A percentile compares a stretch with the other conserved stretches of the same genome.
These are phyloP conservation scores for Paramuricea clavata DNA, from an alignment of 92 coral and sea anemone genomes.

Conservation along the genomic window DNA sequence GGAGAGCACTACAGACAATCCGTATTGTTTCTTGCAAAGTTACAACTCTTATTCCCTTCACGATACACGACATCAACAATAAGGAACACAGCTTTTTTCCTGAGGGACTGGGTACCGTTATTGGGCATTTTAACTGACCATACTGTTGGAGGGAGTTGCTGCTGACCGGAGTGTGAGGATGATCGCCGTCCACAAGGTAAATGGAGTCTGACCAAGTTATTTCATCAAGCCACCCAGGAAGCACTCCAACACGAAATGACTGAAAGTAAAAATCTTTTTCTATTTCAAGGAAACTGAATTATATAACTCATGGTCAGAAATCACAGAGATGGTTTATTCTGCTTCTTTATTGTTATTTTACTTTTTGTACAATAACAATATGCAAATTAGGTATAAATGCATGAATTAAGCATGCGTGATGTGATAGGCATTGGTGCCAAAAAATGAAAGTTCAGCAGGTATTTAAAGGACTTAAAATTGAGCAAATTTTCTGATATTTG, in stretches of 20 bases:
- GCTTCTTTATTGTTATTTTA: no score
- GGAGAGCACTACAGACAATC: neutral
- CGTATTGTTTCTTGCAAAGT: conserved; percentile 17
- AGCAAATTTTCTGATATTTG: no score
- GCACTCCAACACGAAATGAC: conserved; percentile 39
- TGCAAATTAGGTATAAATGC: no score
- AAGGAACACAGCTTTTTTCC: conserved; percentile 9
- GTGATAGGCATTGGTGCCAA: no score
- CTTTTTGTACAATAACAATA: no score
- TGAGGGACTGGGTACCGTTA: conserved; percentile 6
- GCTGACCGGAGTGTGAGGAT: neutral
- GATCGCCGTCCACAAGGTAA: conserved; percentile 13
- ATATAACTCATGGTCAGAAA: no score
- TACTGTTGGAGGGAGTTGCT: conserved; percentile 32
- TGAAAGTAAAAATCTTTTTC: neutral
- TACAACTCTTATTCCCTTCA: conserved; percentile 24
- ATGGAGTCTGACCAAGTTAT: conserved; percentile 26
- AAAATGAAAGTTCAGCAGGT: no score
- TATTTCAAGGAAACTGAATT: neutral
- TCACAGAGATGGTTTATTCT: no score
- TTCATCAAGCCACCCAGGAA: conserved; percentile 33
- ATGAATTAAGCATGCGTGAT: no score
- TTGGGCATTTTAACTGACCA: conserved; percentile 22
- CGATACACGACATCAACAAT: conserved; percentile 17
- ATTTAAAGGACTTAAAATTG: no score